Evolutionary conservation across 2,797 vertebrate genomes (phyloP), one percentile per base, ranked within the genome.

Genomic region (Clarias pachynema): DNA sequence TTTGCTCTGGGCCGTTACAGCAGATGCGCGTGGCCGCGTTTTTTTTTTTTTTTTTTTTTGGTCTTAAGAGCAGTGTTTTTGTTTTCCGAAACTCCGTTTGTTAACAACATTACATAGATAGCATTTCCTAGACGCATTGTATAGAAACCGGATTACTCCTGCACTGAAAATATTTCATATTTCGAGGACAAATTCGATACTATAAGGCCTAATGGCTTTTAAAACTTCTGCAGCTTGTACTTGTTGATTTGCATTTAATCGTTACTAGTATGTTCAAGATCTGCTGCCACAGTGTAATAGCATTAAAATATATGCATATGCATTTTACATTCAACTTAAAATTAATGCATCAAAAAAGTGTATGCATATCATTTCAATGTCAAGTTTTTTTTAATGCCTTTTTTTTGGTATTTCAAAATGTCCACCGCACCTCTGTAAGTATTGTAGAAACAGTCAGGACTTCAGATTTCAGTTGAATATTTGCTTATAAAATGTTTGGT

Each of bases 1-100:
- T 65, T 49, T 85, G 85, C 75, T 81, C 78, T 81, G 77, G 81
- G 86, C 89, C 93, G 92, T 65, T 29, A 26, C 77, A 62, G 57
- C 57, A 79, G 59, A 40, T 40, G 22, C 14, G 20, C 29, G 29
- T 22, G 56, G 18, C 29, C 74, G 56, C 75, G 57, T 31, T 31
- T 14, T 37, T 37, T 77, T 40, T 59, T 75, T 59, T 49, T 31
- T 56, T 6, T n/a, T 37, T 77, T 70, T 60, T 8, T 44, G 37
- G 53, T 59, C 18, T 3, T 26, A 62, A 16, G 34, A 37, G 60
- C 31, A 18, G 29, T 1, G 12, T 60, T 79, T 24, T 24, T 79
- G 12, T 26, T 79, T 24, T 40, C 40, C 24, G 5, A 79, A 79
- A 79, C 22, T 79, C 56, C 4, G 22, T 44, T 62, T 44, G 57